phyloP scores from a whole-genome alignment of 2,113 vertebrate genomes.

The Heterocephalus glaber region DNA sequence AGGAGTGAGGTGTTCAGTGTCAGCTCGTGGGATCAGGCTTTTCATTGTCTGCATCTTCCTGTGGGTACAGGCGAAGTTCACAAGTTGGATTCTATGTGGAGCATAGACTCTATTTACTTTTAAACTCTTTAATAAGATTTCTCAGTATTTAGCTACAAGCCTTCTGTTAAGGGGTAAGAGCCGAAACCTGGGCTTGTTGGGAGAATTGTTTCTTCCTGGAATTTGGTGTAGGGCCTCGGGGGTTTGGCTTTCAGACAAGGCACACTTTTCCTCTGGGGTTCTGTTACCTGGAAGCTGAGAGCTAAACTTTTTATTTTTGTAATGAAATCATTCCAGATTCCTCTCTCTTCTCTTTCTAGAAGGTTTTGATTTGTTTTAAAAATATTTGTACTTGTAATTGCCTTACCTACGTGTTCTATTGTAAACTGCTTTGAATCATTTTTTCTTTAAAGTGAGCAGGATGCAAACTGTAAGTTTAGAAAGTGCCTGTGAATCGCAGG shows the following conservation, averaged over 20 bases:
- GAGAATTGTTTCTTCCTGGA: accelerated
- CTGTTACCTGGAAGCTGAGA: background rate
- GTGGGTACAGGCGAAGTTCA: background rate
- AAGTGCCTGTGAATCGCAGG: background rate
- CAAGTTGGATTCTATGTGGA: background rate
- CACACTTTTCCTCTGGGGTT: background rate
- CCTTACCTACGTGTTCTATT: background rate
- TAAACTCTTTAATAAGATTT: background rate
- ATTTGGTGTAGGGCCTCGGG: background rate
- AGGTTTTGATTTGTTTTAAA: background rate
- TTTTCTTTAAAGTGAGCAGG: background rate
- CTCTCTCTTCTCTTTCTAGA: background rate
- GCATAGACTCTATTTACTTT: background rate
- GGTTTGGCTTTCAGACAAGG: background rate
- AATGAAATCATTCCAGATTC: background rate
- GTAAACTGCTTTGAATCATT: background rate
- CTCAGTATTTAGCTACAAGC: background rate
- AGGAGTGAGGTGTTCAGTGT: background rate
- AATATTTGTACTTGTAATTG: background rate
- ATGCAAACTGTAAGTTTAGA: background rate
- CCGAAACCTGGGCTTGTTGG: background rate
- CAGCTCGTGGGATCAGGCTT: accelerated
- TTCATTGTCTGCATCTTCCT: background rate
- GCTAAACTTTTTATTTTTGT: background rate
- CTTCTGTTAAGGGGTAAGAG: too few species aligned